phyloP scores from a whole-genome alignment of 2,888 invertebrate genomes.

The Agonopterix subpropinquella region DNA sequence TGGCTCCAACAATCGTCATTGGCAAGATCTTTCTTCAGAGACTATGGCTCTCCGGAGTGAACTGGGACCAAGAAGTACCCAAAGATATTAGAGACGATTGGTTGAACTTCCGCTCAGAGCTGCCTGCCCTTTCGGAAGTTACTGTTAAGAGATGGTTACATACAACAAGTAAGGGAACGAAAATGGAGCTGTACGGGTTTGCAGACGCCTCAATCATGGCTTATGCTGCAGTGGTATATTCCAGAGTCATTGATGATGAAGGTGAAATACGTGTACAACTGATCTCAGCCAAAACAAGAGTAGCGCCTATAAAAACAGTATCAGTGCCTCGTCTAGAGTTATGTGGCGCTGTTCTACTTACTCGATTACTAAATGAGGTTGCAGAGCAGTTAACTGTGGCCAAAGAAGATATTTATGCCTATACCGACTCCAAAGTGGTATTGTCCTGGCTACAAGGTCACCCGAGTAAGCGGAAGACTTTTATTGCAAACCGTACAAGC shows the following conservation, averaged over 20 bases:
- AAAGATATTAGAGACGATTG: neutral
- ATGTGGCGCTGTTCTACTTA: neutral
- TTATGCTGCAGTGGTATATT: neutral
- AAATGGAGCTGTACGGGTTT: neutral
- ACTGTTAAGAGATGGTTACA: neutral
- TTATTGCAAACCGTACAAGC: conserved; percentile 10
- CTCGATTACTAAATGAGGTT: neutral
- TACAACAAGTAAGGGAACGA: neutral
- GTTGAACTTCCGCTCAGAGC: conserved; percentile 3
- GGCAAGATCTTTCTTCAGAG: neutral
- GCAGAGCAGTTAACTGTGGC: conserved; percentile 1
- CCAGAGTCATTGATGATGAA: neutral
- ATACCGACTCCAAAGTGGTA: conserved; percentile 12
- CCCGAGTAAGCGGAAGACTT: conserved; percentile 9
- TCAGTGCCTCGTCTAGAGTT: neutral
- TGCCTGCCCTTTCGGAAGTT: conserved; percentile 1
- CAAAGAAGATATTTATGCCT: conserved; percentile 6
- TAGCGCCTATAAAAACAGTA: neutral
- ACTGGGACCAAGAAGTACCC: neutral
- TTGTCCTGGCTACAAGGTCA: conserved; percentile 9
- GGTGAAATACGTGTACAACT: neutral
- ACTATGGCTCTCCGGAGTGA: neutral
- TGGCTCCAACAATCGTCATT: neutral
- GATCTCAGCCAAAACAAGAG: neutral
- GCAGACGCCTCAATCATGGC: neutral